These are phyloP conservation scores for Serranus cabrilla DNA, from an alignment of 2,797 vertebrate species.

Conservation along the genomic window DNA sequence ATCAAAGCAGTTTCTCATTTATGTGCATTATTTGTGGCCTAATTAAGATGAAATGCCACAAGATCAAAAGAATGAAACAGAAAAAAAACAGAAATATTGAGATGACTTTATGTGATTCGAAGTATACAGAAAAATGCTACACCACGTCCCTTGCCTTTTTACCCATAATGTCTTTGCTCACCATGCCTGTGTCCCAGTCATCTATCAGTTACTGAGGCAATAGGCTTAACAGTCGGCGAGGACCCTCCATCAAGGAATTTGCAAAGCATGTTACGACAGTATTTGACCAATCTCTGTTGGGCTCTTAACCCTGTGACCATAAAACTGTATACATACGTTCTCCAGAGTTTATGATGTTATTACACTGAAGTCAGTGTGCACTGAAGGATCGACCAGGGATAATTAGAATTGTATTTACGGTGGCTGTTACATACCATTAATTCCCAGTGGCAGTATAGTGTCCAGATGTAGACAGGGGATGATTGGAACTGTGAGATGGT, in stretches of 20 bases:
- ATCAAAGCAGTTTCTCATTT: constrained; percentile 5
- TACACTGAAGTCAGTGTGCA: constrained; percentile 44
- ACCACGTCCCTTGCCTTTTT: not conserved
- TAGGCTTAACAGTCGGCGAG: not conserved
- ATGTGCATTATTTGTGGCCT: not conserved
- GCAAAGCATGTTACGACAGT: constrained; percentile 8
- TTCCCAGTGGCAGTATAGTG: constrained; percentile 34
- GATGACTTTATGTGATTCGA: not conserved
- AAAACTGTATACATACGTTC: constrained; percentile 28
- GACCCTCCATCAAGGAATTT: constrained; percentile 22
- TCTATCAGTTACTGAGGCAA: constrained; percentile 18
- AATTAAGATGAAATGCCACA: not conserved
- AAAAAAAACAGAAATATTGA: not conserved
- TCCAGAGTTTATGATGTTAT: constrained; percentile 65
- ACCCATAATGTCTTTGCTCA: not conserved
- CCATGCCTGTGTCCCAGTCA: not conserved
- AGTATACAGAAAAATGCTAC: not conserved
- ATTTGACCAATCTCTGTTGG: constrained; percentile 16
- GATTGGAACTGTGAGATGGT: constrained; percentile 20
- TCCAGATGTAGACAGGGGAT: constrained; percentile 45
- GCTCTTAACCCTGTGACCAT: constrained; percentile 17
- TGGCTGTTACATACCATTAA: constrained; percentile 50
- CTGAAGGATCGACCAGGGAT: constrained; percentile 29
- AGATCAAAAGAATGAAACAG: constrained; percentile 1
- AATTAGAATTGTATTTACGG: constrained; percentile 67